Conservation (phyloP, 1,140 invertebrate species). For the Lerema accius region DNA sequence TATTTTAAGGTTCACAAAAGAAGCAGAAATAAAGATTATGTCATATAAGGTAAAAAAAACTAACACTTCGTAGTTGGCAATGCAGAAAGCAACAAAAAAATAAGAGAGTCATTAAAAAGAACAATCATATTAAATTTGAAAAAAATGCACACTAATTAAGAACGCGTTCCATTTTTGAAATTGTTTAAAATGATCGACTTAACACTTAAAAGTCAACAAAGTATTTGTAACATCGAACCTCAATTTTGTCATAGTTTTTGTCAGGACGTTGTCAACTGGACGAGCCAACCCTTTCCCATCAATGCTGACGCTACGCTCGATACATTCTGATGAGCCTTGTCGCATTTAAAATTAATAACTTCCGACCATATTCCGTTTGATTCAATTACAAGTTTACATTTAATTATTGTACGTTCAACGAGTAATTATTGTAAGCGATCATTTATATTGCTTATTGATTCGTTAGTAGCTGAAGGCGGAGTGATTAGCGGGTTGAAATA, state of each 20-base stretch:
- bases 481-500: conserved; percentile 24
- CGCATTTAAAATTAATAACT: conserved; percentile 34
- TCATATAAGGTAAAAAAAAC: no score
- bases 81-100: no score
- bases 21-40: no score
- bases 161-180: no score
- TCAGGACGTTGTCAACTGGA: conserved; percentile 2
- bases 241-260: neutral
- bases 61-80: no score
- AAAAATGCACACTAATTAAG: no score
- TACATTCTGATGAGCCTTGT: conserved; percentile 32
- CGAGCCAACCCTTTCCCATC: conserved; percentile 16
- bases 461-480: conserved; percentile 21
- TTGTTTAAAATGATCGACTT: no score
- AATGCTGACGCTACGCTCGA: conserved; percentile 6
- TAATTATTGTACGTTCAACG: conserved; percentile 22
- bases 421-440: conserved; percentile 27
- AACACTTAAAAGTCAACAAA: neutral
- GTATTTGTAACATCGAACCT: neutral
- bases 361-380: conserved; percentile 32
- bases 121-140: no score
- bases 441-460: conserved; percentile 28
- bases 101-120: no score
- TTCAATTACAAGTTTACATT: conserved; percentile 32
- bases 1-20: no score